Conservation (phyloP, 2,888 invertebrate species). For the Apotomis capreana region DNA sequence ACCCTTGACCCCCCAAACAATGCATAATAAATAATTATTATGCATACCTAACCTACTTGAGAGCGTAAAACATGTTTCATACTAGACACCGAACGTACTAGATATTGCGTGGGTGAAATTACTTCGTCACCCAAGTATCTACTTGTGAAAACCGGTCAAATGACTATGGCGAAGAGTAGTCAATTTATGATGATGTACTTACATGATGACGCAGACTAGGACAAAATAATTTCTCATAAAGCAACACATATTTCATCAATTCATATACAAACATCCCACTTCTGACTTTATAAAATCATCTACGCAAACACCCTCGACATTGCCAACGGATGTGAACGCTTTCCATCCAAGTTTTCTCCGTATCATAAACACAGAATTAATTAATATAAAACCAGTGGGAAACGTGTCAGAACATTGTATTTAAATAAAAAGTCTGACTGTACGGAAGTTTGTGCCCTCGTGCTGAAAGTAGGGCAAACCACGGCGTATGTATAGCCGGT, state of each 20-base stretch:
- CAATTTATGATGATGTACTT: background rate
- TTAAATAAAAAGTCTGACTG: conserved; percentile 49
- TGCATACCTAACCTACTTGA: conserved; percentile 14
- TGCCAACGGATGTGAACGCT: conserved; percentile 13
- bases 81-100: conserved; percentile 12
- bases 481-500: conserved; percentile 47
- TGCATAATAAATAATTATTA: conserved; percentile 1
- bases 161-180: background rate
- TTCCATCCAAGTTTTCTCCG: conserved; percentile 26
- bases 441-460: conserved; percentile 61
- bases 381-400: conserved; percentile 25
- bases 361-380: conserved; percentile 22
- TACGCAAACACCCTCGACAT: conserved; percentile 14
- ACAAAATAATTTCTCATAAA: background rate
- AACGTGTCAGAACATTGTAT: conserved; percentile 28
- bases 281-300: conserved; percentile 17
- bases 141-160: conserved; percentile 23
- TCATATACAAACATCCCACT: conserved; percentile 6
- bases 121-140: conserved; percentile 9
- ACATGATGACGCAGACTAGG: background rate
- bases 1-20: conserved; percentile 24
- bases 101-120: conserved; percentile 24
- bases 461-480: conserved; percentile 66
- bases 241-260: too few species aligned
- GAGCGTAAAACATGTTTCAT: conserved; percentile 4